phyloP scores from a whole-genome alignment of 2,888 invertebrate genomes.

The Mongoloraphidia duomilia region DNA sequence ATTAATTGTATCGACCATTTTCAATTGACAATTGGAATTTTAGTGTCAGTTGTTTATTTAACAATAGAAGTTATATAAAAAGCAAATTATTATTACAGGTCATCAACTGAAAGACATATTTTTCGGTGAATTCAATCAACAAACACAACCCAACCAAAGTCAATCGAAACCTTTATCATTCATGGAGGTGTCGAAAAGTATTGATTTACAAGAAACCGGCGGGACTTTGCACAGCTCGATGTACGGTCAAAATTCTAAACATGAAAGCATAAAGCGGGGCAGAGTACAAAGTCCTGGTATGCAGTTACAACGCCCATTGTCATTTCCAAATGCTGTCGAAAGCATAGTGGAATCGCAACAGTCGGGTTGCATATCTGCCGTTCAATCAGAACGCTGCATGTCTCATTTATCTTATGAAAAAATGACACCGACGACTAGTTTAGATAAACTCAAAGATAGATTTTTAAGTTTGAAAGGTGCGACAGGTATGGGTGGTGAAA shows the following conservation, averaged over 20 bases:
- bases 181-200: slow-evolving; percentile 1
- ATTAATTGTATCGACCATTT: too few species aligned
- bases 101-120: too few species aligned
- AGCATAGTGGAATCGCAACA: slow-evolving; percentile 20
- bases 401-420: slow-evolving; percentile 20
- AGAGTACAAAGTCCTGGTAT: slow-evolving; percentile 14
- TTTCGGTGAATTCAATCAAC: too few species aligned
- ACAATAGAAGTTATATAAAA: too few species aligned
- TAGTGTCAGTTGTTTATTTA: too few species aligned
- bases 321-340: slow-evolving; percentile 11
- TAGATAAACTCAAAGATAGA: slow-evolving; percentile 27
- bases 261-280: slow-evolving; percentile 3
- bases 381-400: background rate
- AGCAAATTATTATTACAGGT: too few species aligned
- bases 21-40: too few species aligned
- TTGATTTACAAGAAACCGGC: background rate
- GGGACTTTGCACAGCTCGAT: slow-evolving; percentile 5
- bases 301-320: slow-evolving; percentile 14
- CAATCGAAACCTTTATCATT: background rate
- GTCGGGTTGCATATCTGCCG: slow-evolving; percentile 23
- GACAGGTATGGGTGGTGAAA: slow-evolving; percentile 8
- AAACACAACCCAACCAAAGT: too few species aligned
- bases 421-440: slow-evolving; percentile 20
- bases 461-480: slow-evolving; percentile 24
- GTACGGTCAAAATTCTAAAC: slow-evolving; percentile 9